Conservation (phyloP, 2,888 invertebrate genomes). For the Brachyptera putata region DNA sequence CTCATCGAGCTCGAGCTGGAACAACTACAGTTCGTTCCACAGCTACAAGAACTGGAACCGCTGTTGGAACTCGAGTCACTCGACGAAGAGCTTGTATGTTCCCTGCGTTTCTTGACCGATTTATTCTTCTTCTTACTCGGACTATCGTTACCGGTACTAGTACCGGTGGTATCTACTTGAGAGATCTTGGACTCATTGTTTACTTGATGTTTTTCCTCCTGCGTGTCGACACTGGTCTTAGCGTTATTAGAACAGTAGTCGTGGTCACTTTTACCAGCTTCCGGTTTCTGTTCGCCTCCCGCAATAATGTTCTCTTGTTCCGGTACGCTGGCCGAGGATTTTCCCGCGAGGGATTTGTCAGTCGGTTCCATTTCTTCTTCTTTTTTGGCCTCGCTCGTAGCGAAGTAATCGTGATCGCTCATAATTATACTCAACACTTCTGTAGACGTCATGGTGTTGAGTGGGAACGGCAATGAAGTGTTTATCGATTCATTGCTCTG, state of each 20-base stretch:
- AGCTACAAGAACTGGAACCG: constrained; percentile 65
- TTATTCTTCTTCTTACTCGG: constrained; percentile 51
- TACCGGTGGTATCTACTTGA: too few species aligned
- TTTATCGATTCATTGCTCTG: constrained; percentile 10
- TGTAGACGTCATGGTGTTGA: background rate
- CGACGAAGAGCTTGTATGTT: constrained; percentile 56
- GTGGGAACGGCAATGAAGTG: constrained; percentile 9
- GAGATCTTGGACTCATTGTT: background rate
- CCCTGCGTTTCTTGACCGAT: constrained; percentile 44
- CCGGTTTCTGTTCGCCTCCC: constrained; percentile 27
- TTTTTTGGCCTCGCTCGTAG: constrained; percentile 35
- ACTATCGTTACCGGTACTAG: constrained; percentile 33
- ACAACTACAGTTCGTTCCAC: constrained; percentile 80
- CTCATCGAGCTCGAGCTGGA: constrained; percentile 67
- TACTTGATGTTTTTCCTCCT: background rate
- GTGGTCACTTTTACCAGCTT: constrained; percentile 44
- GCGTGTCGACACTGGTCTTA: background rate
- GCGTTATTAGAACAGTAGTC: constrained; percentile 42
- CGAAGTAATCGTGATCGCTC: constrained; percentile 72
- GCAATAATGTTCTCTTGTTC: background rate
- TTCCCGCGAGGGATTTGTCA: too few species aligned
- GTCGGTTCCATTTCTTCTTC: background rate
- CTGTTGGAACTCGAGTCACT: constrained; percentile 74
- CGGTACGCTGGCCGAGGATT: background rate
- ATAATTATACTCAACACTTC: constrained; percentile 33